Percentiles rank a stretch among this genome's conserved stretches.
Evolutionary conservation across 2,113 vertebrate genomes (phyloP).

Genomic region (Aptenodytes forsteri): DNA sequence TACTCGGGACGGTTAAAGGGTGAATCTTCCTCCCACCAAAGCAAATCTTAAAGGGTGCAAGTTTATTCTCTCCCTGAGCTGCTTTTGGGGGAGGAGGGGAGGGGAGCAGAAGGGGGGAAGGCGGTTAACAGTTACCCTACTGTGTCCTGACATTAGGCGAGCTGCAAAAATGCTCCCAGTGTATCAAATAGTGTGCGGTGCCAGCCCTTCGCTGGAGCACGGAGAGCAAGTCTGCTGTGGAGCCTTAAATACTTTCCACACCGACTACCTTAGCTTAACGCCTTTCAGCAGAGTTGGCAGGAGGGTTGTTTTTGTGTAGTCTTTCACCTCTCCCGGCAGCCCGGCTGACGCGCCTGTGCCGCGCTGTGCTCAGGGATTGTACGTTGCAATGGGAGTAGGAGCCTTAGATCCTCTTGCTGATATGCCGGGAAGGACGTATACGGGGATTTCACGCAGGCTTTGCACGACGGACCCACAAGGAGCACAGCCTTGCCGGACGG

Average conservation of each 20-base stretch:
- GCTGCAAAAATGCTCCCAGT: slow-evolving; percentile 65
- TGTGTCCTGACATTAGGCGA: slow-evolving; percentile 27
- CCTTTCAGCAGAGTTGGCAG: slow-evolving; percentile 65
- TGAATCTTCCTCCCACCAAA: background rate
- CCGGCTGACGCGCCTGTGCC: slow-evolving; percentile 25
- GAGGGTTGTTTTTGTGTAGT: slow-evolving; percentile 62
- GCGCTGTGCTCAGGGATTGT: background rate
- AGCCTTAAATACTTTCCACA: slow-evolving; percentile 64
- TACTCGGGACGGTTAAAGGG: background rate
- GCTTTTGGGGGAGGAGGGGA: background rate
- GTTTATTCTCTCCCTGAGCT: background rate
- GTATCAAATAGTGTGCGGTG: slow-evolving; percentile 35
- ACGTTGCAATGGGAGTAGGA: slow-evolving; percentile 41
- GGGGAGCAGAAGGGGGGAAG: background rate
- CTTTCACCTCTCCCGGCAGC: slow-evolving; percentile 50
- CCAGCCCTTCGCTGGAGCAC: slow-evolving; percentile 43
- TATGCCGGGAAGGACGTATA: background rate
- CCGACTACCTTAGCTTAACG: slow-evolving; percentile 39
- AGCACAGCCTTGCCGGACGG: background rate
- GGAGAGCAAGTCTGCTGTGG: slow-evolving; percentile 44
- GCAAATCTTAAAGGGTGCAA: background rate
- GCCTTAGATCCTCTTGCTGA: slow-evolving; percentile 41
- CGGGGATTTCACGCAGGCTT: background rate
- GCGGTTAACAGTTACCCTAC: slow-evolving; percentile 46
- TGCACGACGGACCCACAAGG: background rate